Evolutionary conservation across 2,113 vertebrate species (phyloP).

Genomic region (Aphyosemion australe): DNA sequence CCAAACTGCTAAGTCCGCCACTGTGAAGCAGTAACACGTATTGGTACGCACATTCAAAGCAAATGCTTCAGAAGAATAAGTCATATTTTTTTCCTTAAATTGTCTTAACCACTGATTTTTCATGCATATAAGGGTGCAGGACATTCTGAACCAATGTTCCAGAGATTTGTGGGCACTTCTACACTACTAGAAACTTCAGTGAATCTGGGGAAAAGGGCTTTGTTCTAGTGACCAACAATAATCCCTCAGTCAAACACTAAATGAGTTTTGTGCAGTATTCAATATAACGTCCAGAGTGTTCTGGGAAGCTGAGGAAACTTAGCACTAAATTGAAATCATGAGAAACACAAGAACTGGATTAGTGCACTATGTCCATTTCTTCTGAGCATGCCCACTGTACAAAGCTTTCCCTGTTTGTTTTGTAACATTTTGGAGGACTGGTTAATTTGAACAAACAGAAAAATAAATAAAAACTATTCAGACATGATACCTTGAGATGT

Average conservation of each 20-base stretch:
- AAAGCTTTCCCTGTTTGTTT: not conserved
- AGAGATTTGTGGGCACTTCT: not conserved
- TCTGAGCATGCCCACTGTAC: not conserved
- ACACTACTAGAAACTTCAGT: not conserved
- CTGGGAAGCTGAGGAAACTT: too few species aligned
- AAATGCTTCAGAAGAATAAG: too few species aligned
- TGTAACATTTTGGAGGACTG: too few species aligned
- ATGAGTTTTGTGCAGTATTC: conserved; percentile 10
- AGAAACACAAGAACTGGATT: not conserved
- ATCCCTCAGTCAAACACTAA: conserved; percentile 9
- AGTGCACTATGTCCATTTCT: not conserved
- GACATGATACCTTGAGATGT: too few species aligned
- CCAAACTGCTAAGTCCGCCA: too few species aligned
- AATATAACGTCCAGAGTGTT: not conserved
- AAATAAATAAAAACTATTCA: too few species aligned
- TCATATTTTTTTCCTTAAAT: too few species aligned
- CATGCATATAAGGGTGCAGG: not conserved
- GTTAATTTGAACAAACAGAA: too few species aligned
- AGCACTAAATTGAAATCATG: conserved; percentile 14
- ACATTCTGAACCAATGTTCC: not conserved
- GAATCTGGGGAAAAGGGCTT: not conserved
- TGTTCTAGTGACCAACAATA: conserved; percentile 13
- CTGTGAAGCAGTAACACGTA: too few species aligned
- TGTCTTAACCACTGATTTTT: too few species aligned
- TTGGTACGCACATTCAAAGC: too few species aligned